Conservation (phyloP, 2,797 vertebrate species). For the Sternarchorhynchus goeldii region DNA sequence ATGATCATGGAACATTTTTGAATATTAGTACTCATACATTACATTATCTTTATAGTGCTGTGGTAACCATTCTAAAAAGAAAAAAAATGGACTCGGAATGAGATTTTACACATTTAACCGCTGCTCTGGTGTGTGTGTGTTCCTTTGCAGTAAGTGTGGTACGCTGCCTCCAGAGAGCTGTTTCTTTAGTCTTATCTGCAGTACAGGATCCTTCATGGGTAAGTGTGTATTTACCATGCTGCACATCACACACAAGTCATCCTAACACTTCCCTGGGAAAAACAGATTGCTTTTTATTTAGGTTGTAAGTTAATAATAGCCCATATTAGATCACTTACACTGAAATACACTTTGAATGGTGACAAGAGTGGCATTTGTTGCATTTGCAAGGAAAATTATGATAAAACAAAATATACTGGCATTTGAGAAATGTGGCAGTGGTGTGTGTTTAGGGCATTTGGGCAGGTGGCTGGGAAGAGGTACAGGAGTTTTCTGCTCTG, state of each 20-base stretch:
- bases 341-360: not conserved
- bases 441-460: not conserved
- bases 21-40: not conserved
- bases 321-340: not conserved
- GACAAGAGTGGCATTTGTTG: not conserved
- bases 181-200: conserved; percentile 92
- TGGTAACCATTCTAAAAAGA: not conserved
- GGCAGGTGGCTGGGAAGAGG: too few species aligned
- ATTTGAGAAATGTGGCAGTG: not conserved
- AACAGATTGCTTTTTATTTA: not conserved
- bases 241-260: conserved; percentile 9
- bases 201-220: conserved; percentile 88
- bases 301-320: not conserved
- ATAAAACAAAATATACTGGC: too few species aligned
- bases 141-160: conserved; percentile 82
- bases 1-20: not conserved
- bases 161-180: conserved; percentile 88
- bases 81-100: not conserved
- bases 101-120: conserved; percentile 31
- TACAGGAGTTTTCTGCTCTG: too few species aligned
- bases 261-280: not conserved
- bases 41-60: not conserved
- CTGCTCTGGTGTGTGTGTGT: conserved; percentile 46
- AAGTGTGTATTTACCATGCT: conserved; percentile 38
- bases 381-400: not conserved